Conservation (phyloP, 2,888 invertebrate species). For the Netelia melanura region DNA sequence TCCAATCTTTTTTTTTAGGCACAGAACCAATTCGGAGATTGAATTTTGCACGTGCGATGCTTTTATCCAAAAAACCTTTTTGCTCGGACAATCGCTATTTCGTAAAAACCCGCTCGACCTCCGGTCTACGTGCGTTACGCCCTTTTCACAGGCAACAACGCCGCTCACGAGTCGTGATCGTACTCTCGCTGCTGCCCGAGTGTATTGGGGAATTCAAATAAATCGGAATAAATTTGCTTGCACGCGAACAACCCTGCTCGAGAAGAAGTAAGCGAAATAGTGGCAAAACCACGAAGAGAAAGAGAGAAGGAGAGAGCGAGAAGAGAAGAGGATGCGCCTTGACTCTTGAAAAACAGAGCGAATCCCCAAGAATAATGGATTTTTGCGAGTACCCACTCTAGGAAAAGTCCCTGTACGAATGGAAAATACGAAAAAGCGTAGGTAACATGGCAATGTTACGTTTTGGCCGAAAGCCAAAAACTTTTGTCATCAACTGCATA, state of each 20-base stretch:
- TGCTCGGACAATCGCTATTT: slow-evolving; percentile 44
- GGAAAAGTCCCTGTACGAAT: not conserved
- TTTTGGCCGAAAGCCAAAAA: not conserved
- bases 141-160: slow-evolving; percentile 30
- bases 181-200: slow-evolving; percentile 49
- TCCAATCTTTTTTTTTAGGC: not conserved
- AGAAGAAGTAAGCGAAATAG: slow-evolving; percentile 21
- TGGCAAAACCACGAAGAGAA: slow-evolving; percentile 14
- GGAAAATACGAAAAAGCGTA: not conserved
- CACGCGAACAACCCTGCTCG: not conserved
- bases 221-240: slow-evolving; percentile 66
- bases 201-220: slow-evolving; percentile 63
- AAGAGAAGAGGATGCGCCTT: not conserved
- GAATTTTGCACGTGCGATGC: not conserved
- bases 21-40: not conserved
- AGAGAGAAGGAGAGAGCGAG: not conserved
- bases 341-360: slow-evolving; percentile 32
- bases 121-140: slow-evolving; percentile 49
- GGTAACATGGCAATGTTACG: not conserved
- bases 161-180: slow-evolving; percentile 35
- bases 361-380: slow-evolving; percentile 37
- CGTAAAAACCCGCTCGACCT: slow-evolving; percentile 69
- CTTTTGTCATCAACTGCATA: not conserved
- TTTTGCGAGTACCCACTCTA: not conserved
- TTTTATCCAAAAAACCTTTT: not conserved